Conservation (phyloP, 2,797 vertebrate genomes). For the Vultur gryphus region DNA sequence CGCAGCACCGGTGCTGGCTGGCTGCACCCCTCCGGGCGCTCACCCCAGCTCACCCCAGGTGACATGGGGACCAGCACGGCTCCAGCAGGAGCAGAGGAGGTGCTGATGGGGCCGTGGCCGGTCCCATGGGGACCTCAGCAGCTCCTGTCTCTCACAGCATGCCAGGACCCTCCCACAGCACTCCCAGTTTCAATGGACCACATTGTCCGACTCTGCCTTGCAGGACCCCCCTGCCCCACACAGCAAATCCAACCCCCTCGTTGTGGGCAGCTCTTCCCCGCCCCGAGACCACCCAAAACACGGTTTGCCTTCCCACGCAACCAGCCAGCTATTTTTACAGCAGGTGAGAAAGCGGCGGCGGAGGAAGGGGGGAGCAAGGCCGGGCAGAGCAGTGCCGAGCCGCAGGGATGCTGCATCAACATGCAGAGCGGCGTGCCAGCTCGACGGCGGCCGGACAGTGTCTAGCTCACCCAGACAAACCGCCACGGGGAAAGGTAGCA, state of each 20-base stretch:
- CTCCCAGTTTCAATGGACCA: accelerated
- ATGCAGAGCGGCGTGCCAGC: neutral
- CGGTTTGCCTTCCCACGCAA: neutral
- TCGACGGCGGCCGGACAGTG: neutral
- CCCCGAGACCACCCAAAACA: neutral
- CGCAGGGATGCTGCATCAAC: constrained; percentile 11
- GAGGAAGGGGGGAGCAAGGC: neutral
- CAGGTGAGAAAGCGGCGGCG: neutral
- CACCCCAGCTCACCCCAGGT: neutral
- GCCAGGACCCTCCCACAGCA: neutral
- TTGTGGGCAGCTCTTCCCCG: neutral
- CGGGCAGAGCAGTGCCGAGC: neutral
- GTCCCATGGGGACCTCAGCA: neutral
- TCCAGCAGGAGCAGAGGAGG: neutral
- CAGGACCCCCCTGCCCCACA: neutral
- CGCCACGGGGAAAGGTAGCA: neutral
- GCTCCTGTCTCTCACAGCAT: neutral
- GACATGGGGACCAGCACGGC: neutral
- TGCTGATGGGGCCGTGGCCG: neutral
- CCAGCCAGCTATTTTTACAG: neutral
- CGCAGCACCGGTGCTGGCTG: neutral
- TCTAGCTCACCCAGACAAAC: neutral
- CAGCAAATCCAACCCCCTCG: neutral
- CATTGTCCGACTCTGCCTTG: neutral
- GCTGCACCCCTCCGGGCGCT: accelerated